A percentile compares a stretch with the other conserved stretches of the same genome.
phyloP scores from a whole-genome alignment of 2,113 vertebrate species.

The Machaerirhynchus nigripectus region DNA sequence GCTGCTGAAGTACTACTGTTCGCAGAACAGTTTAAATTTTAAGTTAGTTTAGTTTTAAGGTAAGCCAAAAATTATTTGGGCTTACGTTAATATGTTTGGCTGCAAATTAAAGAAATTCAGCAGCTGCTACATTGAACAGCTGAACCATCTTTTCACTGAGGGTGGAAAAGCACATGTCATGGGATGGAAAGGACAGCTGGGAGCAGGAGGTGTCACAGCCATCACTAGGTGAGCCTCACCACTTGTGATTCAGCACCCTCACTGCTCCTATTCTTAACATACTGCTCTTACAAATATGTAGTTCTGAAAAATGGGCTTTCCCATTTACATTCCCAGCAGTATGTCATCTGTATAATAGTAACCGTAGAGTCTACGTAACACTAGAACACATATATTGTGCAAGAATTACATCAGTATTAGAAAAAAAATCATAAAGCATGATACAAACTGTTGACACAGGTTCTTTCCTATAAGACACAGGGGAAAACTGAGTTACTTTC shows the following conservation, averaged over 20 bases:
- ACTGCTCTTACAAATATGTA: background rate
- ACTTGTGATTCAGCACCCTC: background rate
- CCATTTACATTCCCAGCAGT: background rate
- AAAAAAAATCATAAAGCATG: background rate
- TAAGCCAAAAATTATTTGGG: background rate
- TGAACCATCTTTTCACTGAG: background rate
- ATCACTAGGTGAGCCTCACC: background rate
- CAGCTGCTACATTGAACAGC: background rate
- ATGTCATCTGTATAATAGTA: background rate
- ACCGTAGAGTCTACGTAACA: background rate
- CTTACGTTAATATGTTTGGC: background rate
- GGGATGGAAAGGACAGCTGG: conserved; percentile 8
- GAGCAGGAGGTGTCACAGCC: background rate
- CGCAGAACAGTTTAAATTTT: background rate
- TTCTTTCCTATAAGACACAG: background rate
- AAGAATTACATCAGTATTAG: background rate
- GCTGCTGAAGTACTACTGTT: background rate
- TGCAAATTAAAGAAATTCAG: background rate
- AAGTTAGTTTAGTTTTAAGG: background rate
- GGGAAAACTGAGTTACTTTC: background rate
- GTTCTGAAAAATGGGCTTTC: background rate
- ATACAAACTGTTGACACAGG: background rate
- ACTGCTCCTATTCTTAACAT: background rate
- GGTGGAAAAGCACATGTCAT: background rate
- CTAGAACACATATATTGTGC: background rate